Percentiles rank a stretch among this genome's conserved stretches.
Evolutionary conservation across 2,113 vertebrate genomes (phyloP).

Genomic region (Seriola rivoliana): DNA sequence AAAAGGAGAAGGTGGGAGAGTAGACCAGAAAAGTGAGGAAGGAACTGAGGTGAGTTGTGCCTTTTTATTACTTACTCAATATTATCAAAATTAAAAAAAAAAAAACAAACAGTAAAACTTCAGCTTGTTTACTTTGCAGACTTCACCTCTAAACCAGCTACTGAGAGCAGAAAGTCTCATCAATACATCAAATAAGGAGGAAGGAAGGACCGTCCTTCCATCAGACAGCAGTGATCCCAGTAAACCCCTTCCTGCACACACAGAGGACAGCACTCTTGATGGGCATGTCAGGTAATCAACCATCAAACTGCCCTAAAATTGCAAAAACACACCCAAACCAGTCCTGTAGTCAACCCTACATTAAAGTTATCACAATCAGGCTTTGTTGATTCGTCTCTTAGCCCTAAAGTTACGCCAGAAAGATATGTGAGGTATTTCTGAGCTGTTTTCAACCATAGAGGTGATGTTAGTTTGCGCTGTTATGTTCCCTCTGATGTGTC

Average conservation of each 20-base stretch:
- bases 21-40: slow-evolving; percentile 16
- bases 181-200: slow-evolving; percentile 28
- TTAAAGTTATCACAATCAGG: not conserved
- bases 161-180: slow-evolving; percentile 11
- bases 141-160: slow-evolving; percentile 42
- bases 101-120: not conserved
- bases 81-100: not conserved
- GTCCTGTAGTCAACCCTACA: not conserved
- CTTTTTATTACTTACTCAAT: slow-evolving; percentile 3
- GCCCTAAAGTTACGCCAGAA: not conserved
- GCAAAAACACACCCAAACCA: not conserved
- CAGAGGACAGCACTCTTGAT: slow-evolving; percentile 15
- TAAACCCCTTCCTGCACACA: slow-evolving; percentile 9
- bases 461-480: slow-evolving; percentile 3
- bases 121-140: slow-evolving; percentile 35
- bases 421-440: slow-evolving; percentile 60
- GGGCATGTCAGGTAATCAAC: slow-evolving; percentile 65
- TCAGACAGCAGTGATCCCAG: slow-evolving; percentile 19
- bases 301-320: not conserved
- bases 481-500: slow-evolving; percentile 9
- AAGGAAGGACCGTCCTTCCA: not conserved
- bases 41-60: slow-evolving; percentile 61
- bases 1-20: slow-evolving; percentile 40
- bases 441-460: slow-evolving; percentile 31
- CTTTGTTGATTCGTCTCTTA: not conserved